A percentile compares a stretch with the other conserved stretches of the same genome.
Conservation (phyloP, 92 coral and sea anemone species). For the Muricea muricata region DNA sequence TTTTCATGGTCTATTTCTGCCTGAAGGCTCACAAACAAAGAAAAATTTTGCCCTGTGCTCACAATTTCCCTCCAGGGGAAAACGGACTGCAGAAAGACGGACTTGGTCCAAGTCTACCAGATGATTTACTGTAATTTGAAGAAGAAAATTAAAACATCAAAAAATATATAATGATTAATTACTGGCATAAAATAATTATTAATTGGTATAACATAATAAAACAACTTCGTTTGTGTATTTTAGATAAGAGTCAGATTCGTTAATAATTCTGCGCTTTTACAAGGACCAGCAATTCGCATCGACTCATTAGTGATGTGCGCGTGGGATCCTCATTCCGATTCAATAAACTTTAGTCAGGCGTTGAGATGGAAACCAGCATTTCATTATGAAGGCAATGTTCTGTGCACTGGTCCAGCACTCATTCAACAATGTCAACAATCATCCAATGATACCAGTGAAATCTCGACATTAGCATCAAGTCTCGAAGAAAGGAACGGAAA, state of each 20-base stretch:
- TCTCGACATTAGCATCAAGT: constrained; percentile 43
- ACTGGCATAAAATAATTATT: no score
- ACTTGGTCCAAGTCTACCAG: no score
- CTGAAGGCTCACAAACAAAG: no score
- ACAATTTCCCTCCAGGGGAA: no score
- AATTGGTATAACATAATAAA: no score
- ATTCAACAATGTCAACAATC: neutral
- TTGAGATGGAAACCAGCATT: constrained; percentile 82
- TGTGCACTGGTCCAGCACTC: constrained; percentile 19
- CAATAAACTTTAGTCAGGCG: constrained; percentile 67
- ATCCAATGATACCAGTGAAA: constrained; percentile 59
- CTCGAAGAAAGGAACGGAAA: constrained; percentile 24
- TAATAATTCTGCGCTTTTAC: constrained; percentile 80
- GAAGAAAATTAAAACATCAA: no score
- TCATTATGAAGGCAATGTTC: constrained; percentile 70
- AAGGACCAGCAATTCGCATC: constrained; percentile 86
- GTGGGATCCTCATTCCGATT: constrained; percentile 80
- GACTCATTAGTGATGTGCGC: constrained; percentile 79
- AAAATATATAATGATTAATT: no score
- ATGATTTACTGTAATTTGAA: no score
- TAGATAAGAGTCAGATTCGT: constrained; percentile 80
- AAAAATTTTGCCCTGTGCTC: no score
- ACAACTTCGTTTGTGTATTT: neutral
- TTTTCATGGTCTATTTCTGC: no score
- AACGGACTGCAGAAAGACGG: no score